phyloP scores from a whole-genome alignment of 2,888 invertebrate genomes.

The Spialia ferax region DNA sequence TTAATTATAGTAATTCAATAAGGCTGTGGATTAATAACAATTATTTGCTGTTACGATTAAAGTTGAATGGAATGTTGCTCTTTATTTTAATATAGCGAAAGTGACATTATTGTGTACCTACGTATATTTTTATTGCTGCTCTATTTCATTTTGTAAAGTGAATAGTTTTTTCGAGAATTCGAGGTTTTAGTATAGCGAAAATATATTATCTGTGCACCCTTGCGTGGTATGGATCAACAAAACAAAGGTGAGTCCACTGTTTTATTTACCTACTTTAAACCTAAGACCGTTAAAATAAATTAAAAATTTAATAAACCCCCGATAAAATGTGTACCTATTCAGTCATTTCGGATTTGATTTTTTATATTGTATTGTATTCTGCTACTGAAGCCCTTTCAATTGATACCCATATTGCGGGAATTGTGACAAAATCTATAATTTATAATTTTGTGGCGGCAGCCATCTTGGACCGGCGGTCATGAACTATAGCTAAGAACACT shows the following conservation, averaged over 20 bases:
- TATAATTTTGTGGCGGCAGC: too few relatives aligned
- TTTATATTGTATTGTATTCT: too few relatives aligned
- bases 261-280: not conserved
- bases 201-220: not conserved
- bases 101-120: conserved; percentile 63
- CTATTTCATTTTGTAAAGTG: conserved; percentile 43
- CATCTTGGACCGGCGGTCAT: too few relatives aligned
- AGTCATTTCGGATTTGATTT: too few relatives aligned
- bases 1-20: conserved; percentile 86
- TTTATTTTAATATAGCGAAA: conserved; percentile 61
- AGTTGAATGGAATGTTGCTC: conserved; percentile 59
- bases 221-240: conserved; percentile 67
- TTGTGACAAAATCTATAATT: too few relatives aligned
- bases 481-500: too few relatives aligned
- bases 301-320: too few relatives aligned
- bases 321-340: too few relatives aligned
- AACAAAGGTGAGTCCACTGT: conserved; percentile 73
- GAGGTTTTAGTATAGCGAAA: conserved; percentile 49
- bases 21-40: conserved; percentile 82
- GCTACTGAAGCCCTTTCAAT: too few relatives aligned
- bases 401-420: too few relatives aligned
- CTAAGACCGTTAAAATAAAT: too few relatives aligned
- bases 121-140: conserved; percentile 35
- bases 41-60: conserved; percentile 65
- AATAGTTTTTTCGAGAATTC: conserved; percentile 24